A percentile compares a stretch with the other conserved stretches of the same genome.
Evolutionary conservation across 2,113 vertebrate species (phyloP).

Genomic region (Rhineura floridana): DNA sequence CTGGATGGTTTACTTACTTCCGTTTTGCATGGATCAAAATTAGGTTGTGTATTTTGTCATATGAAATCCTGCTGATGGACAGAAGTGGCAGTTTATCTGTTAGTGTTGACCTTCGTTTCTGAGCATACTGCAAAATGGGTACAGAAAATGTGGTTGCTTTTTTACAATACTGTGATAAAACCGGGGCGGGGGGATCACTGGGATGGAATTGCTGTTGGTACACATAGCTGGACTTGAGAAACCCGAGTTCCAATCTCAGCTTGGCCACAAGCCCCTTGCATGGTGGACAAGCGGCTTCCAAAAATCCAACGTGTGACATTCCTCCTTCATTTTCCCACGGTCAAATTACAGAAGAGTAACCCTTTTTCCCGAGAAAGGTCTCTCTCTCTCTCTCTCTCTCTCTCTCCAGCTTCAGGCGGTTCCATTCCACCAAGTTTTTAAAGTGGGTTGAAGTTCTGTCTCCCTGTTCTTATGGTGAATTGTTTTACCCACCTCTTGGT

Average conservation of each 20-base stretch:
- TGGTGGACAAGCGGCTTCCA: no score
- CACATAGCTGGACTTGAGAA: background rate
- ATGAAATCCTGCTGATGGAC: slow-evolving; percentile 58
- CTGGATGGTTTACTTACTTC: slow-evolving; percentile 30
- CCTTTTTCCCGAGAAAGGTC: no score
- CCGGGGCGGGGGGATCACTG: background rate
- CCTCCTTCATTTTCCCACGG: no score
- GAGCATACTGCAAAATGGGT: slow-evolving; percentile 40
- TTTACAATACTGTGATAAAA: slow-evolving; percentile 25
- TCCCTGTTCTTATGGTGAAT: background rate
- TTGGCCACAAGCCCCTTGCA: no score
- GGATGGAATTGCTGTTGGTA: background rate
- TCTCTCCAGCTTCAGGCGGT: no score
- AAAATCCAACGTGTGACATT: no score
- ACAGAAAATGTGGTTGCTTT: background rate
- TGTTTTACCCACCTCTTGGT: background rate
- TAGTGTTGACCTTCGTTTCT: slow-evolving; percentile 18
- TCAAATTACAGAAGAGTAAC: no score
- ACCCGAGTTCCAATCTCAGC: no score
- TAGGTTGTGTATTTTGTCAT: slow-evolving; percentile 39
- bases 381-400: no score
- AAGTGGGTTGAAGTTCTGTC: background rate
- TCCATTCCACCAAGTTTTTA: no score
- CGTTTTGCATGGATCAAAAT: background rate
- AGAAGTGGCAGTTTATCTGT: background rate